These are phyloP conservation scores for Embiotoca jacksoni DNA, from an alignment of 2,113 vertebrate species.

Conservation along the genomic window DNA sequence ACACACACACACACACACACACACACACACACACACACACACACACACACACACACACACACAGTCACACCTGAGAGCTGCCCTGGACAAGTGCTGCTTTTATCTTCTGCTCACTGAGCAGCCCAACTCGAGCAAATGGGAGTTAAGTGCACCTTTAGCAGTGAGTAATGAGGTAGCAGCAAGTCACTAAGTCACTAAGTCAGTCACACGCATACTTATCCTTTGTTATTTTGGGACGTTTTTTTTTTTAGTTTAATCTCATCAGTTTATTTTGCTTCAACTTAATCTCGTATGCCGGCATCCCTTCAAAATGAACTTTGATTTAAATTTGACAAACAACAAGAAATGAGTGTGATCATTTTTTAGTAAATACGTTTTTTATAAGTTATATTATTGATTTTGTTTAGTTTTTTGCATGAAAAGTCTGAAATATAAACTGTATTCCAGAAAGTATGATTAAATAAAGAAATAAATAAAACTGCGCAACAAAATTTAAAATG, in stretches of 20 bases:
- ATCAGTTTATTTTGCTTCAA: too few relatives aligned
- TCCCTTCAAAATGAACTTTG: too few relatives aligned
- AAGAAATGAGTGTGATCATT: too few relatives aligned
- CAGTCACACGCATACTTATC: not conserved
- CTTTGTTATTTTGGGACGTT: not conserved
- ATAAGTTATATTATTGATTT: not conserved
- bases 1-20: conserved; percentile 26
- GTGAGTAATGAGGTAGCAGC: conserved; percentile 37
- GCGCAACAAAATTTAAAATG: too few relatives aligned
- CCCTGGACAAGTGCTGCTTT: conserved; percentile 27
- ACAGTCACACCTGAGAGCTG: conserved; percentile 48
- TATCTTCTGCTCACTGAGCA: conserved; percentile 28
- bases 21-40: too few relatives aligned
- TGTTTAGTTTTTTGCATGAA: not conserved
- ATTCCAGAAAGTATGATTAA: too few relatives aligned
- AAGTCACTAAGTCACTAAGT: not conserved
- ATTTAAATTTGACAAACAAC: too few relatives aligned
- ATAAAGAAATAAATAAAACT: too few relatives aligned
- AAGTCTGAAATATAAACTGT: too few relatives aligned
- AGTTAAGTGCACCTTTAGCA: conserved; percentile 35
- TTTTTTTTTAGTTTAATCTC: not conserved
- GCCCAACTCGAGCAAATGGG: not conserved
- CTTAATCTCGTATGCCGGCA: too few relatives aligned
- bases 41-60: not conserved
- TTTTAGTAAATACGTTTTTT: too few relatives aligned